Evolutionary conservation across 2,888 invertebrate genomes (phyloP), one percentile per base, ranked within the genome.

Genomic region (Chymomyza fuscimana): DNA sequence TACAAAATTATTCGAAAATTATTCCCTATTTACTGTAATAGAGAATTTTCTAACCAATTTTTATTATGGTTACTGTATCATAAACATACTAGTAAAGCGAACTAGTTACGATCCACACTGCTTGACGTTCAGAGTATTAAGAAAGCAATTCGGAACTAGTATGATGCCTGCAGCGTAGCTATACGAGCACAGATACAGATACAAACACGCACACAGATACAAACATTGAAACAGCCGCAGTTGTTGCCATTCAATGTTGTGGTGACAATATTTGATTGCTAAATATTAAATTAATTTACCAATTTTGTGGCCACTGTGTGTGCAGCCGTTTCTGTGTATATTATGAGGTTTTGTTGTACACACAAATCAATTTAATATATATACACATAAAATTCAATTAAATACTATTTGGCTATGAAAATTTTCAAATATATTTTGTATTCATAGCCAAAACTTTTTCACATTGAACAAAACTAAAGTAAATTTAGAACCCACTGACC

Each of bases 211-310:
- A 32, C 56, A 40, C 10, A 63, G 9, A 36, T 15, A 56, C 15
- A 62, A 32, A 32, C 16, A 59, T 12, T 12, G 12, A 46, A 2
- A 12, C 40, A 58, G 22, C 29, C 29, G 15, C 58, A 46, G 5
- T 6, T 59, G 59, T 19, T 66, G 72, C 77, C 73, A 77, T 86
- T 82, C 78, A 86, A 9, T 81, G 78, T 80, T 83, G 87, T 83
- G 81, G 87, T 65, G 80, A 83, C 87, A 85, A 83, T 87, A 86
- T 87, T 85, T 87, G 87, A 85, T 83, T 86, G 82, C 82, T 73
- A 79, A 85, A 85, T 87, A 87, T 83, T 81, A 82, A 87, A 87
- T 87, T 85, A 85, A 86, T 85, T 85, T 86, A 77, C 72, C 87
- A 80, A 80, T 72, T 73, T 80, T 85, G 87, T 69, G 84, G 87